Base-by-base conservation (phyloP, 2,797 vertebrate genomes). In the Graptemys geographica region DNA sequence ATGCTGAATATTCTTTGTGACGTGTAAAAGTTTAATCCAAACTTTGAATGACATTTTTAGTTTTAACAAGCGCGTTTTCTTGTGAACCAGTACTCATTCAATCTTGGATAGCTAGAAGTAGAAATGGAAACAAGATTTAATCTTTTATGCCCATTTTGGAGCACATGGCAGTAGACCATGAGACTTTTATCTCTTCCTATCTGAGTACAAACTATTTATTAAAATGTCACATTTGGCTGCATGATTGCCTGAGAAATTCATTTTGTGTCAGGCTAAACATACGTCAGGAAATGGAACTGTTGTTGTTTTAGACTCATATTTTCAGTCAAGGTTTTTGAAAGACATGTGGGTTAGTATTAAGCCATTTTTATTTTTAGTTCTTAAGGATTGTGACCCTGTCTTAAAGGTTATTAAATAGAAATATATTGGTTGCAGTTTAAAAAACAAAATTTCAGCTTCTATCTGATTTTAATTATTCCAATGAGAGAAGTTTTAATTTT, bases 401-500 rank as follows among this genome's bases (percentile, higher is more conserved):
- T 95, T 78, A 51, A 84, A 84, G 31, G 72, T 57, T 51, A 53
- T 37, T 76, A 2, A 83, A 86, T 44, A 80, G 92, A 52, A 33
- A 74, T 9, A 44, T 8, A 65, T 5, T 80, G 65, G 3, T 37
- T 72, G 11, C 23, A 90, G 27, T 86, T 84, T 18, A 87, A 84
- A 92, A 53, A 52, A 69, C 9, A 0, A 33, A 4, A 25, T 81
- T 89, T 81, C 31, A 37, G 4, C 57, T 81, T 92, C 83, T 87
- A 83, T 78, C 62, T 89, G 62, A 81, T 85, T 81, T 88, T 89
- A 93, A 96, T 91, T 74, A 94, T 74, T 69, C n/a, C 83, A 89
- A 37, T 69, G 92, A 92, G 76, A 88, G 89, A 94, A 94, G 21
- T 19, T 89, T 94, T 93, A 49, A 92, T 96, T 95, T 94, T 86